Base-by-base conservation (phyloP, 2,113 vertebrate genomes). In the Misgurnus mizolepis region DNA sequence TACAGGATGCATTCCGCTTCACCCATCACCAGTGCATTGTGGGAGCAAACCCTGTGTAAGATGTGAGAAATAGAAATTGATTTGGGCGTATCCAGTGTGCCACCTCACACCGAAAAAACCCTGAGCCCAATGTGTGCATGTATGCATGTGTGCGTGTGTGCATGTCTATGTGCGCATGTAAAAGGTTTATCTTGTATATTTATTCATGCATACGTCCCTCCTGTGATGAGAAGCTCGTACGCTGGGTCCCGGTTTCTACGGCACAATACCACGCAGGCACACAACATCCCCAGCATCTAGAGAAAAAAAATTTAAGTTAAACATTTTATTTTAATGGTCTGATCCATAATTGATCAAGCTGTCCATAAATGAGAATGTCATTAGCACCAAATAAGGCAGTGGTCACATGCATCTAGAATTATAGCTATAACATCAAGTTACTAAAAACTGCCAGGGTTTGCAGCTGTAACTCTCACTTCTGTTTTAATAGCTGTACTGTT, bases 211-310 rank as follows among this genome's bases (percentile, higher is more conserved):
- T 94, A 94, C 84, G 94, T 96, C 70, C 95, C 96, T 0, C 95
- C 95, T 0, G 94, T 94, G 88, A 97, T 94, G 72, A 98, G 96
- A 9, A 95, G 96, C 83, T 98, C 95, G 0, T 98, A 98, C n/a
- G 96, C 91, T 76, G 96, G 95, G 78, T 96, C 96, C 86, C 93
- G 92, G 89, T 93, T 94, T 89, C 95, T 94, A 87, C 94, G 93
- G 88, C 95, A 97, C 83, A 98, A 82, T 67, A 98, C 97, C 18
- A 97, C 88, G 84, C 95, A 95, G 0, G 96, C 96, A 78, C 96
- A 97, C 86, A 98, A 85, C 95, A 98, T 98, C 80, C 97, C 97
- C 91, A 98, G 92, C 84, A 98, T 93, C 97, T 98, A 43, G 40
- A 78, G 79, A 40, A 90, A 67, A 67, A 90, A 68, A 64, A n/a